These are phyloP conservation scores for Malaclemys terrapin DNA, from an alignment of 2,113 vertebrate genomes.

Conservation along the genomic window DNA sequence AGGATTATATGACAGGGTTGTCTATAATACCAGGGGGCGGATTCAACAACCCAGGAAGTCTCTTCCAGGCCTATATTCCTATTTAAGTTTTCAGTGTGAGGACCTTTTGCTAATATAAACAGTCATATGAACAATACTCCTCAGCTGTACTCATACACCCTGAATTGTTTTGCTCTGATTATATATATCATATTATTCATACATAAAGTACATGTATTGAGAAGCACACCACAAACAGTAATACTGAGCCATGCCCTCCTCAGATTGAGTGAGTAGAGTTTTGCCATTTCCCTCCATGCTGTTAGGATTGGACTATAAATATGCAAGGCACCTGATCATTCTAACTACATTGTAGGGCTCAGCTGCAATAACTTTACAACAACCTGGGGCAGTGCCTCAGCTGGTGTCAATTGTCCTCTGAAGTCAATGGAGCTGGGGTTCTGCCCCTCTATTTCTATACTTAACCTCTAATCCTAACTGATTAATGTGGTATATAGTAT, in stretches of 20 bases:
- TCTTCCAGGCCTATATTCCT: not conserved
- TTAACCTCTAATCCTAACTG: not conserved
- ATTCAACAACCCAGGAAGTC: not conserved
- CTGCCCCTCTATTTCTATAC: not conserved
- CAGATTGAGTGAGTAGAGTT: not conserved
- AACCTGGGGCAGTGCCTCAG: not conserved
- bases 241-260: not conserved
- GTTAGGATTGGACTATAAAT: not conserved
- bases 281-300: not conserved
- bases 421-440: rapidly evolving
- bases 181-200: not conserved
- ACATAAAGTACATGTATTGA: not conserved
- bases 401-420: not conserved
- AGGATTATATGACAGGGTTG: not conserved
- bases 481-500: not conserved
- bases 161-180: not conserved
- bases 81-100: not conserved
- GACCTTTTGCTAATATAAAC: slow-evolving; percentile 17
- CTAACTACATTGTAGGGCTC: not conserved
- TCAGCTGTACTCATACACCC: not conserved
- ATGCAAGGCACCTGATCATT: not conserved
- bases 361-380: rapidly evolving
- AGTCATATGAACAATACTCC: not conserved
- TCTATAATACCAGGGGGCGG: not conserved
- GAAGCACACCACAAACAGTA: not conserved